Percentiles rank a stretch among this genome's conserved stretches.
Evolutionary conservation across 2,113 vertebrate species (phyloP).

Genomic region (Periophthalmodon schlosseri): DNA sequence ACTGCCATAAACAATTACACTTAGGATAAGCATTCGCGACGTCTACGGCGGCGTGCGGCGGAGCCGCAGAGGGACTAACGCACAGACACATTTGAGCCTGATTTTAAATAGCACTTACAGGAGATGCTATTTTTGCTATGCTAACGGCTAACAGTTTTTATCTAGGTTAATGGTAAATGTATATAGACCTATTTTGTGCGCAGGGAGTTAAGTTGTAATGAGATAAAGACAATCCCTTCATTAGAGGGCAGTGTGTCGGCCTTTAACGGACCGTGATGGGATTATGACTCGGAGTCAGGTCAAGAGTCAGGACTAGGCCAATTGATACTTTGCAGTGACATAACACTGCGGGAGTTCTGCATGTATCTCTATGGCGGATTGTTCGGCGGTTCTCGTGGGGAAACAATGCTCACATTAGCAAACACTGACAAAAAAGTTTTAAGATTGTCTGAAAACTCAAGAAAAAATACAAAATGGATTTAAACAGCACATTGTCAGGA

Average conservation of each 20-base stretch:
- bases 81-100: neutral
- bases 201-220: slow-evolving; percentile 11
- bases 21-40: slow-evolving; percentile 51
- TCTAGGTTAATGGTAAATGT: neutral
- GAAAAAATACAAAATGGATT: no score
- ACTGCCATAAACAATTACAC: slow-evolving; percentile 62
- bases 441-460: no score
- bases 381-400: no score
- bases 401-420: no score
- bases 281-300: slow-evolving; percentile 29
- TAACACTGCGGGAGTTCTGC: no score
- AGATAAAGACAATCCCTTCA: slow-evolving; percentile 36
- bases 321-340: neutral
- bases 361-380: no score
- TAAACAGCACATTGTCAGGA: no score
- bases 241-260: slow-evolving; percentile 15
- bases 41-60: neutral
- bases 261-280: slow-evolving; percentile 30
- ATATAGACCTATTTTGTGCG: neutral
- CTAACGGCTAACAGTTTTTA: slow-evolving; percentile 19
- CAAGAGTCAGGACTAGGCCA: slow-evolving; percentile 26
- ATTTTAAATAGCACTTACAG: slow-evolving; percentile 51
- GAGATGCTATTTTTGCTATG: slow-evolving; percentile 47
- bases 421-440: no score
- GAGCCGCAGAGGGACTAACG: neutral